A percentile compares a stretch with the other conserved stretches of the same genome.
phyloP scores from a whole-genome alignment of 1,140 invertebrate genomes.

The Dendroctonus ponderosae region DNA sequence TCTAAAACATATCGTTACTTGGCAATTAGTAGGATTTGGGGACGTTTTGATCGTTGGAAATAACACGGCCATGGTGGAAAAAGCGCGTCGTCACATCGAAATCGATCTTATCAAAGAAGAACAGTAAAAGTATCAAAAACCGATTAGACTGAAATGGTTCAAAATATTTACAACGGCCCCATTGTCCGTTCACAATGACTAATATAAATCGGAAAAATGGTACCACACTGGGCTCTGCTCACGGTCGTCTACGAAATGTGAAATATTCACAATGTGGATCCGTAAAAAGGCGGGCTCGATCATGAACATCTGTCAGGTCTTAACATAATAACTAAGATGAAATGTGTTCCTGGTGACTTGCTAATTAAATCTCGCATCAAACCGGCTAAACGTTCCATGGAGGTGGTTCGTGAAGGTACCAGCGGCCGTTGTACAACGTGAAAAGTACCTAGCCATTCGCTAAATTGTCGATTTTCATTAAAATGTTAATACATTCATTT shows the following conservation, averaged over 20 bases:
- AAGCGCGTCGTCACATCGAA: not conserved
- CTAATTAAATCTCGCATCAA: slow-evolving; percentile 45
- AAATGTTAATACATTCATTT: no score
- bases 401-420: no score
- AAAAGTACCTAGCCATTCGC: no score
- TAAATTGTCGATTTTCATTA: no score
- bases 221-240: slow-evolving; percentile 29
- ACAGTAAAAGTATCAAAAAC: slow-evolving; percentile 27
- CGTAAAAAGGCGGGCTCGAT: slow-evolving; percentile 41
- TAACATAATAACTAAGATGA: slow-evolving; percentile 47
- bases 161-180: slow-evolving; percentile 34
- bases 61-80: no score
- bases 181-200: slow-evolving; percentile 29
- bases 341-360: slow-evolving; percentile 44
- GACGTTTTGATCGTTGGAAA: no score
- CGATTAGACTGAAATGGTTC: slow-evolving; percentile 27
- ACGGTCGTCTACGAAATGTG: slow-evolving; percentile 32
- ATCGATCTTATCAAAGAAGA: slow-evolving; percentile 22
- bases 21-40: no score
- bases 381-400: slow-evolving; percentile 15
- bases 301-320: slow-evolving; percentile 45
- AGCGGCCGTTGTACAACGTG: no score
- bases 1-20: no score
- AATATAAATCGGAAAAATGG: slow-evolving; percentile 32
- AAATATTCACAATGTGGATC: slow-evolving; percentile 36